Percentiles rank a stretch among this genome's conserved stretches.
Conservation (phyloP, 2,797 vertebrate genomes). For the Darevskia mixta region DNA sequence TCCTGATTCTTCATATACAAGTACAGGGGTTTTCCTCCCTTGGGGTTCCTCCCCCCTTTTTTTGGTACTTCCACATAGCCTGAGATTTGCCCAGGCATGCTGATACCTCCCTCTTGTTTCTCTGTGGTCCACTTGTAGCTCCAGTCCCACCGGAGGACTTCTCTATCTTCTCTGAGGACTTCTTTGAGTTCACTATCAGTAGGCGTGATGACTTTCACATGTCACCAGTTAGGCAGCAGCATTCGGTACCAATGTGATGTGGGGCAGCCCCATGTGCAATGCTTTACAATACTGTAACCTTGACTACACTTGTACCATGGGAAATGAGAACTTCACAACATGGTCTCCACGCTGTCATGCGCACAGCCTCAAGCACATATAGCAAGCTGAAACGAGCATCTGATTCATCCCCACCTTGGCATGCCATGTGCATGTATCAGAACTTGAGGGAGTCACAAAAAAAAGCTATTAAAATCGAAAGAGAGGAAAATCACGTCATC, state of each 20-base stretch:
- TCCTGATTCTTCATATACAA: neutral
- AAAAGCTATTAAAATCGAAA: constrained; percentile 48
- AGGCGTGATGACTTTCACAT: neutral
- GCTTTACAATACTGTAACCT: neutral
- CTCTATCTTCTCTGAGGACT: too few species aligned
- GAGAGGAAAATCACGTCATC: constrained; percentile 23
- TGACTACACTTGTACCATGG: constrained; percentile 28
- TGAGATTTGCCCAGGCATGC: neutral
- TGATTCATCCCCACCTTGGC: constrained; percentile 27
- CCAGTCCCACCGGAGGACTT: neutral
- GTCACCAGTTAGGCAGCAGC: neutral
- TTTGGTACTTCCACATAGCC: neutral
- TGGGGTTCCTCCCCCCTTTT: neutral
- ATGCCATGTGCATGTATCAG: constrained; percentile 47
- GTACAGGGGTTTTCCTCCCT: neutral
- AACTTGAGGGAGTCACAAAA: constrained; percentile 38
- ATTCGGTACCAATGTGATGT: neutral
- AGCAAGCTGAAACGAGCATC: neutral
- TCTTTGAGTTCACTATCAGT: neutral
- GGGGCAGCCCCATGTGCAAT: neutral
- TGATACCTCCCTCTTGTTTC: neutral
- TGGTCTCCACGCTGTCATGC: neutral
- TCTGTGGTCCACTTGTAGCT: neutral
- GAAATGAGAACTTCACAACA: neutral
- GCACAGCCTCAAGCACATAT: neutral